Base-by-base conservation (phyloP, 2,113 vertebrate species). In the Eudyptes chrysolophus region DNA sequence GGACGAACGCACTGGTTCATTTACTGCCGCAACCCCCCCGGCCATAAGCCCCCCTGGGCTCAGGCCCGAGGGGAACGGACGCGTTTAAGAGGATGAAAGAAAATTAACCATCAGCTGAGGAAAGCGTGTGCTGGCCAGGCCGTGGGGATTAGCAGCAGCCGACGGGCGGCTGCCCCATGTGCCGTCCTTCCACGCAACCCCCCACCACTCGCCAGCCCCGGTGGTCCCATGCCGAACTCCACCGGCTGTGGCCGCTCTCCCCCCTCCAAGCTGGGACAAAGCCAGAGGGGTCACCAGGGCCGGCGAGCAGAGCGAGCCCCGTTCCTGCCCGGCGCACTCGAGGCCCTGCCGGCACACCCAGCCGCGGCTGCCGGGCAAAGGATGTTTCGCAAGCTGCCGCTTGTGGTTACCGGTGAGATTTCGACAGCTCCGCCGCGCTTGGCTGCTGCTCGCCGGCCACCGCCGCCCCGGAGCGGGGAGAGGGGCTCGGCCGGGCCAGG, bases 31-130 rank as follows among this genome's bases (percentile, higher is more conserved):
- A 48, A 72, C 57, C 46, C 77, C 9, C 7, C 13, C 1, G 3
- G 65, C 60, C 6, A 3, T 1, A 38, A 71, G 13, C 64, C 52
- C 6, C 30, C 27, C 48, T 0, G 1, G 58, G 32, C 82, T 84
- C 69, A 61, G 48, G 75, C 78, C 84, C 16, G 29, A 84, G 70
- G 90, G 84, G 74, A 94, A 92, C 0, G 51, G 93, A 87, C 32
- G 0, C 32, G 2, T 96, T 97, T 97, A 97, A 97, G 92, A 96
- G 95, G 95, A 96, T 96, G 94, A 94, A 95, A 78, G 96, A 93
- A 96, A 95, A 94, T 93, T 81, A 94, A 74, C 90, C 0, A 3
- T 93, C 95, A 94, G 96, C 94, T 94, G 94, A 96, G 94, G 94
- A 94, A 90, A 96, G 95, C 48, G 55, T 87, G 94, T 2, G 52